Evolutionary conservation across 2,797 vertebrate genomes (phyloP).

Genomic region (Melanotaenia pygmaea): DNA sequence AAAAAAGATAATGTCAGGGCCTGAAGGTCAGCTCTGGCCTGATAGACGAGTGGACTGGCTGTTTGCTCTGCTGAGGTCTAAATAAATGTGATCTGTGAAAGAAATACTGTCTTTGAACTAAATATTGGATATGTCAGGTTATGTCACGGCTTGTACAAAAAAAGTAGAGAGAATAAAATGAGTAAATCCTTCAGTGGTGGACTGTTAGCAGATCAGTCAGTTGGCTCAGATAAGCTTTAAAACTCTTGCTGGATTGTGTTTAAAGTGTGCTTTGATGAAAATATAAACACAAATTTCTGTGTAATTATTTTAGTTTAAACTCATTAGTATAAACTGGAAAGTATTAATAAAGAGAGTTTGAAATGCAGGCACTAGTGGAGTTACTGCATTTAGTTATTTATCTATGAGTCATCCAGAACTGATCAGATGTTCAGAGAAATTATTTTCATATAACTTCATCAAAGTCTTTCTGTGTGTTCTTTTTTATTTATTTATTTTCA

Average conservation of each 20-base stretch:
- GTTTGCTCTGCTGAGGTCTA: constrained; percentile 34
- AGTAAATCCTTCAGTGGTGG: not conserved
- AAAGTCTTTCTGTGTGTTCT: too few species aligned
- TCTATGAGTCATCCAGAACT: not conserved
- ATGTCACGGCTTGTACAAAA: not conserved
- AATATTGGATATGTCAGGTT: constrained; percentile 35
- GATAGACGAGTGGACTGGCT: constrained; percentile 35
- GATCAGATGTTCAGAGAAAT: too few species aligned
- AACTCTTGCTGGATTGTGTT: not conserved
- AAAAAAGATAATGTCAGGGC: constrained; percentile 24
- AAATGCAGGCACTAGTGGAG: not conserved
- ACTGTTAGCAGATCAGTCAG: constrained; percentile 15
- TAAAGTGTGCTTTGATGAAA: not conserved
- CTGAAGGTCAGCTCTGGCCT: constrained; percentile 24
- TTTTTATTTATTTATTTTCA: too few species aligned
- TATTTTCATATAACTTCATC: too few species aligned
- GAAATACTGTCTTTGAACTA: constrained; percentile 22
- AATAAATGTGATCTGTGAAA: constrained; percentile 11
- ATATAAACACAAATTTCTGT: not conserved
- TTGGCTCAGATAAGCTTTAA: constrained; percentile 35
- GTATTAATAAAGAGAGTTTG: not conserved
- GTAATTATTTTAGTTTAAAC: not conserved
- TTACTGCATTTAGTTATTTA: not conserved
- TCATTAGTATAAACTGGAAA: not conserved
- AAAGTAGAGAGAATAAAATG: not conserved